phyloP scores from a whole-genome alignment of 2,888 invertebrate species.

The Polyommatus icarus region DNA sequence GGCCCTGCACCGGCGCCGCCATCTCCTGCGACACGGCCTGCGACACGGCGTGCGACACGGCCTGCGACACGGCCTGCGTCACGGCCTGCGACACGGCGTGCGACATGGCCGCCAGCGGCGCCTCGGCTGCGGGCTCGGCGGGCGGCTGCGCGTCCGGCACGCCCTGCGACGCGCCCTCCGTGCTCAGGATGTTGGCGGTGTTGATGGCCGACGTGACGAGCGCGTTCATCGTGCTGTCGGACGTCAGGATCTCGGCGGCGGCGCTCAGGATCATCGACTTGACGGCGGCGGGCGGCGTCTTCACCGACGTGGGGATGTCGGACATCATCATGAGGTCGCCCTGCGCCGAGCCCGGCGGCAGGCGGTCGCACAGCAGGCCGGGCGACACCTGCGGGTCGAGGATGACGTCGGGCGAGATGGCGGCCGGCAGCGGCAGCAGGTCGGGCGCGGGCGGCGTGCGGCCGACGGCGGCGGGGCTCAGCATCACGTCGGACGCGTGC shows the following conservation, averaged over 20 bases:
- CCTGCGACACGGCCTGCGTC: conserved; percentile 72
- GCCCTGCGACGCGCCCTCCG: conserved; percentile 55
- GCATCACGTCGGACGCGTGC: conserved; percentile 65
- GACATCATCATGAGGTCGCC: conserved; percentile 68
- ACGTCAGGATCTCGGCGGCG: conserved; percentile 85
- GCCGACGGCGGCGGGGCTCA: conserved; percentile 59
- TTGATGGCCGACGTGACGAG: conserved; percentile 78
- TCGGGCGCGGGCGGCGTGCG: conserved; percentile 57
- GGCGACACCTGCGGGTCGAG: conserved; percentile 83
- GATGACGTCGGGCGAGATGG: conserved; percentile 80
- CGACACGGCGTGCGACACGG: conserved; percentile 73
- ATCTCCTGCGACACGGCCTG: conserved; percentile 77
- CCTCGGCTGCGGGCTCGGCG: conserved; percentile 59
- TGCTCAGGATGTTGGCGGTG: conserved; percentile 71
- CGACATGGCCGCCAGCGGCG: conserved; percentile 72
- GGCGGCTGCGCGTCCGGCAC: conserved; percentile 53
- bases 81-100: conserved; percentile 77
- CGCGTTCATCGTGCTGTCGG: conserved; percentile 80
- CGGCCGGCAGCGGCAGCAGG: conserved; percentile 59
- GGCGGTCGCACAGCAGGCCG: conserved; percentile 71
- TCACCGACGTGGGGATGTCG: conserved; percentile 69
- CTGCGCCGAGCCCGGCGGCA: conserved; percentile 51
- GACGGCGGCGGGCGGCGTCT: conserved; percentile 82
- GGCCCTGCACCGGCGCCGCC: conserved; percentile 84
- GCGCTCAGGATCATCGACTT: conserved; percentile 89